Percentiles rank a stretch among this genome's conserved stretches.
phyloP scores from a whole-genome alignment of 2,888 invertebrate genomes.

The Eupithecia centaureata region DNA sequence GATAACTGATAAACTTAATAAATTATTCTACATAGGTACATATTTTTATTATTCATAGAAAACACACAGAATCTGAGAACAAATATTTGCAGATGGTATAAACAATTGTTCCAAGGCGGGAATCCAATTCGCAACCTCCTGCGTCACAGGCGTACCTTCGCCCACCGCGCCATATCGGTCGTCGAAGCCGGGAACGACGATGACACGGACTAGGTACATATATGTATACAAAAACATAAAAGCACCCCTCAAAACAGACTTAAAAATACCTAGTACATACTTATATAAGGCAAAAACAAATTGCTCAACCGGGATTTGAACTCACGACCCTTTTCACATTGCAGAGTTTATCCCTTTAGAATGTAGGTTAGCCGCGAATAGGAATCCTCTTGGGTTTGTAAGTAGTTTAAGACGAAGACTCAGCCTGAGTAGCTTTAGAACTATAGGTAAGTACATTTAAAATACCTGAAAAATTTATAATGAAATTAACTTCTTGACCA shows the following conservation, averaged over 20 bases:
- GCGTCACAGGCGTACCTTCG: too few relatives aligned
- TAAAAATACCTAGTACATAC: not conserved
- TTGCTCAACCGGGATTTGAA: conserved; percentile 1
- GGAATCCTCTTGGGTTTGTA: not conserved
- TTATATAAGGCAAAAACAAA: conserved; percentile 1
- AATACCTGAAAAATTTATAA: too few relatives aligned
- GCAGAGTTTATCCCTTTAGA: not conserved
- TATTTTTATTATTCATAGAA: too few relatives aligned
- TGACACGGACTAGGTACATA: not conserved
- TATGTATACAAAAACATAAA: too few relatives aligned
- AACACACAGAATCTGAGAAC: too few relatives aligned
- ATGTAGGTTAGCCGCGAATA: not conserved
- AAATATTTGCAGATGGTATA: too few relatives aligned
- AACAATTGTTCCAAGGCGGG: too few relatives aligned
- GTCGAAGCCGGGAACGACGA: not conserved
- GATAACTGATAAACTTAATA: too few relatives aligned
- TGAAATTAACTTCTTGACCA: too few relatives aligned
- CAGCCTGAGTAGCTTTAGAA: not conserved
- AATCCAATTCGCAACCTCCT: too few relatives aligned
- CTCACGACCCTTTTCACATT: conserved; percentile 7
- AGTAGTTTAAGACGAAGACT: not conserved
- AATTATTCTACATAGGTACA: too few relatives aligned
- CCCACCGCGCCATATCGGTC: too few relatives aligned
- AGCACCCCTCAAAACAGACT: not conserved
- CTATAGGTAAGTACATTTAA: not conserved